Conservation (phyloP, 2,797 vertebrate species). For the Phataginus tetradactyla region DNA sequence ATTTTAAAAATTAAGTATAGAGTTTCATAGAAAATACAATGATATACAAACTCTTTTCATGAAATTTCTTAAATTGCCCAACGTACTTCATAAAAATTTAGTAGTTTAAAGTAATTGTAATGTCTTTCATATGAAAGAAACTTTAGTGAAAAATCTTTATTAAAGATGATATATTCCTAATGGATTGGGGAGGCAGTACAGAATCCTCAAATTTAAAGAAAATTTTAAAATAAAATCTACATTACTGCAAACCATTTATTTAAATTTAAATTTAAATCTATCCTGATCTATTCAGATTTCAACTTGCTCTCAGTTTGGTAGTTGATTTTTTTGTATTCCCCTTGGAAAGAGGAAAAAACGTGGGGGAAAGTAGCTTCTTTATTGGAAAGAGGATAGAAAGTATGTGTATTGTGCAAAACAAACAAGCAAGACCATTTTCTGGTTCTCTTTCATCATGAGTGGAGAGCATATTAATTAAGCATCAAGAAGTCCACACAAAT, state of each 20-base stretch:
- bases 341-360: neutral
- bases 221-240: conserved; percentile 9
- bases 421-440: neutral
- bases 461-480: neutral
- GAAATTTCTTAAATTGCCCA: conserved; percentile 3
- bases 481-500: neutral
- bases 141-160: neutral
- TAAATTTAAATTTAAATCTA: neutral
- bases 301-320: neutral
- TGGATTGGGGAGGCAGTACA: neutral
- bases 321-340: neutral
- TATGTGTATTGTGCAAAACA: neutral
- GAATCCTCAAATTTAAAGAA: neutral
- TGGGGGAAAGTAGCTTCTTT: neutral
- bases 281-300: neutral
- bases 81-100: neutral
- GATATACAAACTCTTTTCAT: neutral
- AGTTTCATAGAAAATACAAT: neutral
- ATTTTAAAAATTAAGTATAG: neutral
- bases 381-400: neutral
- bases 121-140: neutral
- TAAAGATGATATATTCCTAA: neutral
- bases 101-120: conserved; percentile 16
- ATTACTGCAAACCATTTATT: neutral
- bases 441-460: neutral